These are phyloP conservation scores for Adineta ricciae DNA, from an alignment of 2,888 invertebrate species.

Conservation along the genomic window DNA sequence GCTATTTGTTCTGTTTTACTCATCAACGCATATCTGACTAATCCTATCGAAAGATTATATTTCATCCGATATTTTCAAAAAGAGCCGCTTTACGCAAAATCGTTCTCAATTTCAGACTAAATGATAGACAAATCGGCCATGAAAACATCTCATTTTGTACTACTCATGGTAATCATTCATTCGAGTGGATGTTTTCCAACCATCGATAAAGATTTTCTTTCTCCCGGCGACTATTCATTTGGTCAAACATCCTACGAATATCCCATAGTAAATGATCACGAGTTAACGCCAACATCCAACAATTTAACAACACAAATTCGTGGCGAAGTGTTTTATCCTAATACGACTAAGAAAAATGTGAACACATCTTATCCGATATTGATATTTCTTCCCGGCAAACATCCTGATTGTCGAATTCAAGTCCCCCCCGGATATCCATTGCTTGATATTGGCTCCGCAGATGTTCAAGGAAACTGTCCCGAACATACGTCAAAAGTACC, in stretches of 20 bases:
- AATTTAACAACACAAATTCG: neutral
- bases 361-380: neutral
- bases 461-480: neutral
- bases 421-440: neutral
- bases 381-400: neutral
- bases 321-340: neutral
- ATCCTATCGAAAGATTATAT: too few relatives aligned
- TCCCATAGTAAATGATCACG: neutral
- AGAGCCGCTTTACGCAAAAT: too few relatives aligned
- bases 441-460: neutral
- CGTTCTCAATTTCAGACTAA: too few relatives aligned
- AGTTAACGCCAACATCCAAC: neutral
- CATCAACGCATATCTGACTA: too few relatives aligned
- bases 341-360: neutral
- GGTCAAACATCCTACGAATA: neutral
- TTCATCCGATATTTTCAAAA: too few relatives aligned
- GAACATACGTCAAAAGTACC: neutral
- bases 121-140: too few relatives aligned
- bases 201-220: too few relatives aligned
- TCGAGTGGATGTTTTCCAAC: too few relatives aligned
- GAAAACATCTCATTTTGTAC: too few relatives aligned
- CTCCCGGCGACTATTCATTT: neutral
- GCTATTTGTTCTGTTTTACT: too few relatives aligned
- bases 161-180: too few relatives aligned
- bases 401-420: neutral